These are phyloP conservation scores for Phalacrocorax aristotelis DNA, from an alignment of 2,113 vertebrate species.

Conservation along the genomic window DNA sequence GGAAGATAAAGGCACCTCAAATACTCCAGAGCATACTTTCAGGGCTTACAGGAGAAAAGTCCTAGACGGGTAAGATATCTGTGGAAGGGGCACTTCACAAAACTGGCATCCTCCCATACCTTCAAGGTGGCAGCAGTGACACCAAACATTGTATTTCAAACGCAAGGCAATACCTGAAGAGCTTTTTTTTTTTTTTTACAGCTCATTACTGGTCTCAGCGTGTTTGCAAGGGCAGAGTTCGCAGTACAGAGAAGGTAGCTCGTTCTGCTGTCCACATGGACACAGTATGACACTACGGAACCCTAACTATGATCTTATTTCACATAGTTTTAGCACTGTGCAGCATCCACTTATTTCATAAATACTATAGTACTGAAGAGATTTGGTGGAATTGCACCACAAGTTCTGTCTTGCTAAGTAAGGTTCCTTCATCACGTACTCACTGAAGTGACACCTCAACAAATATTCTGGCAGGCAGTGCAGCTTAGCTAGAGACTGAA, in stretches of 20 bases:
- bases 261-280: background rate
- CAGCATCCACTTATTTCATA: background rate
- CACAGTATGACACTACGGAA: accelerated
- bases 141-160: background rate
- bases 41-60: accelerated
- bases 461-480: background rate
- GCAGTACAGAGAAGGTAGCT: accelerated
- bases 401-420: background rate
- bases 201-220: background rate
- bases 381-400: too few relatives aligned
- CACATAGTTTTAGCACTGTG: background rate
- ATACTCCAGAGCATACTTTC: background rate
- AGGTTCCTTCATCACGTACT: background rate
- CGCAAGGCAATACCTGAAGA: background rate
- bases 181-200: too few relatives aligned
- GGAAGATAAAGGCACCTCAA: background rate
- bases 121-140: background rate
- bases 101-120: too few relatives aligned
- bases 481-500: background rate
- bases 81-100: too few relatives aligned
- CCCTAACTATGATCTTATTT: accelerated
- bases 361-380: background rate
- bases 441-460: too few relatives aligned
- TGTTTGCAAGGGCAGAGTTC: too few relatives aligned
- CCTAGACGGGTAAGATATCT: accelerated